These are phyloP conservation scores for Hypotaenidia philippensis DNA, from an alignment of 2,797 vertebrate species.

Conservation along the genomic window DNA sequence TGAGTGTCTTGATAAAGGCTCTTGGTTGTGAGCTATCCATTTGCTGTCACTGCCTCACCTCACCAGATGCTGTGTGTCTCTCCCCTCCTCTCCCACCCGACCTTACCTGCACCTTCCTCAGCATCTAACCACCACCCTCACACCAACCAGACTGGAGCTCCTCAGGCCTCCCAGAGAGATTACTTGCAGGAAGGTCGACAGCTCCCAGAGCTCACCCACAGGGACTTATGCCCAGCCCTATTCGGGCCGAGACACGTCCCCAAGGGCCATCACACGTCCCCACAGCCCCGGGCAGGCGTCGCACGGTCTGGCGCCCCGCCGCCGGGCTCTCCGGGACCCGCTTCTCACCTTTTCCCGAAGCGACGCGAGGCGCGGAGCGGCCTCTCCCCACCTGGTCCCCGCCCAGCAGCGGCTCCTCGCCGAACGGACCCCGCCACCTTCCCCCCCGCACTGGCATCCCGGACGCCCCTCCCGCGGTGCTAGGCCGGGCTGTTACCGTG, in stretches of 20 bases:
- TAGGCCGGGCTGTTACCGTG: constrained; percentile 22
- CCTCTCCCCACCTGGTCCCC: neutral
- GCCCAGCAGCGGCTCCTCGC: neutral
- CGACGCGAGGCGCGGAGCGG: neutral
- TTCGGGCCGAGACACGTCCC: accelerated
- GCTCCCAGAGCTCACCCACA: accelerated
- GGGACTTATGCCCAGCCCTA: accelerated
- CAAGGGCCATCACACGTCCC: neutral
- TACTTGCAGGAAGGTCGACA: accelerated
- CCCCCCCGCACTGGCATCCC: neutral
- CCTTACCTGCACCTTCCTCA: accelerated
- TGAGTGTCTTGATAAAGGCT: accelerated
- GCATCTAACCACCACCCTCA: accelerated
- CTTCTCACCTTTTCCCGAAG: neutral
- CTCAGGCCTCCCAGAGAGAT: neutral
- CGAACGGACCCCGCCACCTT: neutral
- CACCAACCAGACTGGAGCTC: accelerated
- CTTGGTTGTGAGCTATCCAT: accelerated
- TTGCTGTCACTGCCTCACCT: neutral
- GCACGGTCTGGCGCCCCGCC: neutral
- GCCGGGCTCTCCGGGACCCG: neutral
- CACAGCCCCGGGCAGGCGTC: neutral
- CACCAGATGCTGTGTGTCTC: neutral
- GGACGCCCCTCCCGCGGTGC: neutral
- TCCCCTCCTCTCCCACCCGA: too few relatives aligned